Percentiles rank a stretch among this genome's conserved stretches.
These are phyloP conservation scores for Cyrtonyx montezumae DNA, from an alignment of 2,113 vertebrate species.

Conservation along the genomic window DNA sequence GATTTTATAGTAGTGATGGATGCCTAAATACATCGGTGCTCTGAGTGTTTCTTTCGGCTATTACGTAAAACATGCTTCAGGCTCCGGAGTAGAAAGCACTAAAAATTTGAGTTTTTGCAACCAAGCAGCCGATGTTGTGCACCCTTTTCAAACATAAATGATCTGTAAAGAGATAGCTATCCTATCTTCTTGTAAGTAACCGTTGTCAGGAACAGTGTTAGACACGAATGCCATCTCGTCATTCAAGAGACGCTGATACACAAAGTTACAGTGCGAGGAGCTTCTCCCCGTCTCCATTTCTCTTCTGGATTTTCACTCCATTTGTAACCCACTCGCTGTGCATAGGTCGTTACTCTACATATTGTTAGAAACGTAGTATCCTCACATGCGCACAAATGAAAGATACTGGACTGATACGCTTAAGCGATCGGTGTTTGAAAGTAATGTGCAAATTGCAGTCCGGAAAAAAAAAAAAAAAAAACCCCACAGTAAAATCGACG, in stretches of 20 bases:
- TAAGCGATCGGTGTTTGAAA: neutral
- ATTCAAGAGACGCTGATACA: neutral
- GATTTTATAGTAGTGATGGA: neutral
- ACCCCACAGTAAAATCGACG: neutral
- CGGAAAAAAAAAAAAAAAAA: neutral
- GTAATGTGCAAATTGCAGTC: neutral
- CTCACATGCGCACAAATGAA: neutral
- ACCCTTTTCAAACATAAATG: neutral
- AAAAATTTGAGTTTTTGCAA: neutral
- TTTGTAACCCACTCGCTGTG: neutral
- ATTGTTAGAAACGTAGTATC: neutral
- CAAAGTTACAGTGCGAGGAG: neutral
- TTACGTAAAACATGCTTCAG: neutral
- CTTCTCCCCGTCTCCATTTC: neutral
- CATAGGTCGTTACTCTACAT: neutral
- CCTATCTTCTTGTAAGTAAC: neutral
- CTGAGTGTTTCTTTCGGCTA: neutral
- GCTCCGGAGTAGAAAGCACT: neutral
- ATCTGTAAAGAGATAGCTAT: neutral
- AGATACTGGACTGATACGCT: accelerated
- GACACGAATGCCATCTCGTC: neutral
- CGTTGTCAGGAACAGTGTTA: neutral
- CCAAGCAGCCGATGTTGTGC: neutral
- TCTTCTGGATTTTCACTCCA: neutral
- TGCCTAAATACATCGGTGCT: neutral